Percentiles rank a stretch among this genome's conserved stretches.
phyloP scores from a whole-genome alignment of 2,113 vertebrate species.

The Nesospiza acunhae region DNA sequence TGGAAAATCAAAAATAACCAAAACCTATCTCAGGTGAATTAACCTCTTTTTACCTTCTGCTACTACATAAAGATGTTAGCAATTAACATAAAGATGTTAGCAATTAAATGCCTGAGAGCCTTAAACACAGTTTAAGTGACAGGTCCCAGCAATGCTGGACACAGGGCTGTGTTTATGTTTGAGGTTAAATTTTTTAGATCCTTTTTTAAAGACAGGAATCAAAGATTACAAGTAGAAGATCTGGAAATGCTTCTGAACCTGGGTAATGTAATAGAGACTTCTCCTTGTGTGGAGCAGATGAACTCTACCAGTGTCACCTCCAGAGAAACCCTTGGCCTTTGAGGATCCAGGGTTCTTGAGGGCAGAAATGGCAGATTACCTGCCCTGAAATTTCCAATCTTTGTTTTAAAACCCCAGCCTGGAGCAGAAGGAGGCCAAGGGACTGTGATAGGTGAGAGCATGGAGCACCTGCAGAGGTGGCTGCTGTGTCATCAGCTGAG shows the following conservation, averaged over 20 bases:
- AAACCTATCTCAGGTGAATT: background rate
- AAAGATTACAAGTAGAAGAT: background rate
- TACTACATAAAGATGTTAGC: background rate
- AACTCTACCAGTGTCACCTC: background rate
- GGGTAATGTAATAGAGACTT: background rate
- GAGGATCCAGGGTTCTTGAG: background rate
- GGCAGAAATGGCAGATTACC: background rate
- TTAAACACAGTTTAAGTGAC: background rate
- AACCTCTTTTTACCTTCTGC: background rate
- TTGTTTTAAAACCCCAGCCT: background rate
- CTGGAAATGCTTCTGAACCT: background rate
- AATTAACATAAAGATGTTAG: background rate
- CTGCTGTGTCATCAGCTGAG: background rate
- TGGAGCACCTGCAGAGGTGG: background rate
- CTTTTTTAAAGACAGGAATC: background rate
- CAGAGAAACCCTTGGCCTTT: background rate
- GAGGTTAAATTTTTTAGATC: background rate
- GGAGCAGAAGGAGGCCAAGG: background rate
- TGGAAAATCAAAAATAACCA: background rate
- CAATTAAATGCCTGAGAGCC: background rate
- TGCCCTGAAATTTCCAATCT: background rate
- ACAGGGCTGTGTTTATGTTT: background rate
- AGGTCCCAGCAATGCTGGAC: background rate
- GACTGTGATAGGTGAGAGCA: background rate
- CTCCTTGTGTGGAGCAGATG: background rate